These are phyloP conservation scores for Tor tambroides DNA, from an alignment of 2,113 vertebrate genomes.

Conservation along the genomic window DNA sequence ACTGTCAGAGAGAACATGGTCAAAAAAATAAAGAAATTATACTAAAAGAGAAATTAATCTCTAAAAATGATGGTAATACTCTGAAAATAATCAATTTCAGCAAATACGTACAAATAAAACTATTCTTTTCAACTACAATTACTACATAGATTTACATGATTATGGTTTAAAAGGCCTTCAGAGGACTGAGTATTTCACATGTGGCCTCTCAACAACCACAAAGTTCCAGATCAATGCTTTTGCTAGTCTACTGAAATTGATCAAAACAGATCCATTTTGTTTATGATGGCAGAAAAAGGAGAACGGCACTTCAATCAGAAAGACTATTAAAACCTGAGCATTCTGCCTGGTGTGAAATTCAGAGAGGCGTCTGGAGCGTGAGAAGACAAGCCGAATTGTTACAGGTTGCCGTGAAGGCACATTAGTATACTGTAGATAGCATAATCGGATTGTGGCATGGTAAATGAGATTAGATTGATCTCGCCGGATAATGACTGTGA, in stretches of 20 bases:
- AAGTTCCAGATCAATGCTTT: not conserved
- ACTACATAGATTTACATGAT: not conserved
- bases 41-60: not conserved
- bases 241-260: not conserved
- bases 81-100: not conserved
- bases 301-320: constrained; percentile 3
- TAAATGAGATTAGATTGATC: constrained; percentile 63
- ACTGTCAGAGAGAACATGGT: not conserved
- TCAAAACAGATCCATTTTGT: constrained; percentile 16
- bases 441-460: constrained; percentile 60
- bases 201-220: not conserved
- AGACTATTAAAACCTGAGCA: constrained; percentile 9
- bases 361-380: constrained; percentile 7
- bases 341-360: constrained; percentile 16
- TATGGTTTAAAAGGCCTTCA: not conserved
- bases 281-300: not conserved
- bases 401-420: constrained; percentile 55
- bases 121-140: not conserved
- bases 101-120: not conserved
- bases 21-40: not conserved
- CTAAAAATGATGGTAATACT: not conserved
- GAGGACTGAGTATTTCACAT: not conserved
- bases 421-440: constrained; percentile 45
- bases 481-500: constrained; percentile 54
- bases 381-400: constrained; percentile 49